Percentiles rank a stretch among this genome's conserved stretches.
Conservation (phyloP, 2,797 vertebrate species). For the Semotilus atromaculatus region DNA sequence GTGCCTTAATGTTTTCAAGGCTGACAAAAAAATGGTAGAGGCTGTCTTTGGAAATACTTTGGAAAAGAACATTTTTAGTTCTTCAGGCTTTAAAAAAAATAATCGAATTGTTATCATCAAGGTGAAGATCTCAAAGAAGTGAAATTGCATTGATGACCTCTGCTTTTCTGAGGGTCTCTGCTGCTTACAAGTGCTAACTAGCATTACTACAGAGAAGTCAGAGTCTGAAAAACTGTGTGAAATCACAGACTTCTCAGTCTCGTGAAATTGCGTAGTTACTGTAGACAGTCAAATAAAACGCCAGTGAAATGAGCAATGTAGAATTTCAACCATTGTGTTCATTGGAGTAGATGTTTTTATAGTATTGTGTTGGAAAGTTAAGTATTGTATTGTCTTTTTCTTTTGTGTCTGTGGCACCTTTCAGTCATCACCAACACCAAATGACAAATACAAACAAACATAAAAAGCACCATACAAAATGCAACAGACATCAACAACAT, state of each 20-base stretch:
- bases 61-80: not conserved
- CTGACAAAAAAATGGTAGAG: not conserved
- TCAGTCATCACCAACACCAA: no score
- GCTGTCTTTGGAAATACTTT: not conserved
- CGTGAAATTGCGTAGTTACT: not conserved
- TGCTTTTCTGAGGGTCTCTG: not conserved
- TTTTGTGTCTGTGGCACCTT: no score
- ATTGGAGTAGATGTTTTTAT: not conserved
- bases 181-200: conserved; percentile 5
- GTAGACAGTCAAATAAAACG: not conserved
- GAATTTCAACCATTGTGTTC: not conserved
- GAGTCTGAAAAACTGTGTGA: not conserved
- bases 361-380: no score
- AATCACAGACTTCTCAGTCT: not conserved
- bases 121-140: not conserved
- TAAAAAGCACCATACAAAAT: no score
- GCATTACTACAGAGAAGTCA: not conserved
- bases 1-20: not conserved
- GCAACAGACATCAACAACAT: no score
- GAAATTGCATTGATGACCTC: conserved; percentile 17
- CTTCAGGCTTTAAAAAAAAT: not conserved
- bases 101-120: conserved; percentile 10
- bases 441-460: no score
- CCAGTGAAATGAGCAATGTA: not conserved
- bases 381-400: no score